These are phyloP conservation scores for Guaruba guarouba DNA, from an alignment of 2,113 vertebrate genomes.

Conservation along the genomic window DNA sequence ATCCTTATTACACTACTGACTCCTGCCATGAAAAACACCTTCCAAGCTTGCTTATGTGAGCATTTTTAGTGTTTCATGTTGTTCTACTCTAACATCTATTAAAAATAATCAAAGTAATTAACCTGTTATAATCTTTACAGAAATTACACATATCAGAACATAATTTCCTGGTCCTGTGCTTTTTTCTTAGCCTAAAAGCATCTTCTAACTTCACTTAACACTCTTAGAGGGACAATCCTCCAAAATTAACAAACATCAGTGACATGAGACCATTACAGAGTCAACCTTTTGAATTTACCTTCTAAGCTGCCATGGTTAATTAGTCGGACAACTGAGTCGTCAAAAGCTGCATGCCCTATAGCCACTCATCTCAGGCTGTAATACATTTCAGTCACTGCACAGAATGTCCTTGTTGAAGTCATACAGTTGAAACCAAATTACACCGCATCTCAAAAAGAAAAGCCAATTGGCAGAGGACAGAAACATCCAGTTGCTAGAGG, in stretches of 20 bases:
- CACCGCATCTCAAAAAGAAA: rapidly evolving
- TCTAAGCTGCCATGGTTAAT: background rate
- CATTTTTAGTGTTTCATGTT: background rate
- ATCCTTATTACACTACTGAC: background rate
- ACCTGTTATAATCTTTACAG: background rate
- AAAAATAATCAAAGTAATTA: background rate
- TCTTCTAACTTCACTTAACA: background rate
- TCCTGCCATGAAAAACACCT: background rate
- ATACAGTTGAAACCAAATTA: background rate
- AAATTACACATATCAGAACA: background rate
- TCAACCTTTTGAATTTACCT: background rate
- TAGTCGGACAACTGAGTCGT: background rate
- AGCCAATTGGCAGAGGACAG: background rate
- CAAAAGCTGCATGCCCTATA: background rate
- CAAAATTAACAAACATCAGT: background rate
- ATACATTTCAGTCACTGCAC: background rate
- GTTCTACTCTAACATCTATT: background rate
- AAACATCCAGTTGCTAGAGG: background rate
- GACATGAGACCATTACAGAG: background rate
- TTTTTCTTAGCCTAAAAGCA: background rate
- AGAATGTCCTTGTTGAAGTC: background rate
- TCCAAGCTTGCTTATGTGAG: background rate
- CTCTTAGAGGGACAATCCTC: background rate
- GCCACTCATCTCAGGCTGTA: background rate
- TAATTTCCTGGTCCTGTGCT: background rate